Conservation (phyloP, 92 coral and sea anemone species). For the Paramuricea clavata region DNA sequence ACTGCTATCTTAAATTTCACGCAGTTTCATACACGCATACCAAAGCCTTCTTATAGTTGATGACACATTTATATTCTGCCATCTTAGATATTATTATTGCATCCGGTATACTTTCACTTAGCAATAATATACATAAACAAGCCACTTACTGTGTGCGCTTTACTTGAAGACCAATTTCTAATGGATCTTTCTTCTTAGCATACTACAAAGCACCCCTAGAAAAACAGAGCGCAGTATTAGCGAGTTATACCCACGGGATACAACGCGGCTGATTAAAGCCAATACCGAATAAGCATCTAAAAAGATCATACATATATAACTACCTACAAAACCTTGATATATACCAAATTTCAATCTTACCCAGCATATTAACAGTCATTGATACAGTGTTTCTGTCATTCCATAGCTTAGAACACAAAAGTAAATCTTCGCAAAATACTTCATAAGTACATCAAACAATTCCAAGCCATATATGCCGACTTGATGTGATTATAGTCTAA, state of each 20-base stretch:
- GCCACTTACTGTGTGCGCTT: slow-evolving; percentile 28
- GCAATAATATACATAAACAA: slow-evolving; percentile 1
- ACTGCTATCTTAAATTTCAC: not conserved
- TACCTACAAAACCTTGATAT: no score
- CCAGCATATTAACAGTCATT: not conserved
- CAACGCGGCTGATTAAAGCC: no score
- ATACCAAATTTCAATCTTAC: not conserved
- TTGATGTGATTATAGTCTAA: not conserved
- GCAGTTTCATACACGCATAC: not conserved
- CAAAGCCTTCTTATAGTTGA: slow-evolving; percentile 12
- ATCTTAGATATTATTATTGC: not conserved
- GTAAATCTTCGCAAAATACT: not conserved
- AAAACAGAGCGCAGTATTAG: not conserved
- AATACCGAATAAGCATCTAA: no score
- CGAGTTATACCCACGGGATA: no score
- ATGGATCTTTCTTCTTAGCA: not conserved
- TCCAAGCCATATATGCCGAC: not conserved
- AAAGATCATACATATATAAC: no score
- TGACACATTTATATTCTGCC: slow-evolving; percentile 3
- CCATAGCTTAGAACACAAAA: not conserved
- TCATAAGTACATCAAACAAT: not conserved
- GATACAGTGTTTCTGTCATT: not conserved
- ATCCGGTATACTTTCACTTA: slow-evolving; percentile 5
- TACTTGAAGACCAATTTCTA: not conserved
- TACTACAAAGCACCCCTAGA: not conserved